Conservation (phyloP, 2,113 vertebrate species). For the Pedionomus torquatus region DNA sequence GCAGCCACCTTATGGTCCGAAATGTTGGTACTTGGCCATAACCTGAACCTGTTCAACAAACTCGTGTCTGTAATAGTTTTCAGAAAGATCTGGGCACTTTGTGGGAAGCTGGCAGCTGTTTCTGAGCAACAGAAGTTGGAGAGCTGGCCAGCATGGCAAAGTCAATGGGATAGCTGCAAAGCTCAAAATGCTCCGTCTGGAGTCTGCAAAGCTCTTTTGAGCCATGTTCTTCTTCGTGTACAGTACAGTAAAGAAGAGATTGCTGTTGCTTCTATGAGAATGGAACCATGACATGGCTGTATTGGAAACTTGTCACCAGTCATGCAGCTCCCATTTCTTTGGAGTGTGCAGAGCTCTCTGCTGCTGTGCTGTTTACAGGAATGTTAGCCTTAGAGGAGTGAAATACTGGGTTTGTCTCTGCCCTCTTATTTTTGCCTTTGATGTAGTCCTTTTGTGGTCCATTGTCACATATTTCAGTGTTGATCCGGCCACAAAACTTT, state of each 20-base stretch:
- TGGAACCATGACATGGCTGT: background rate
- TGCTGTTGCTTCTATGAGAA: background rate
- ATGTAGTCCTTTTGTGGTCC: background rate
- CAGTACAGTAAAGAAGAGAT: rapidly evolving
- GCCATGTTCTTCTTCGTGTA: rapidly evolving
- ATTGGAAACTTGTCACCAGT: background rate
- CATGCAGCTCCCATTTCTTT: background rate
- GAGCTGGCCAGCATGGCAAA: background rate
- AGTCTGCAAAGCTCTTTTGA: background rate
- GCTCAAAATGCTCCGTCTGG: background rate
- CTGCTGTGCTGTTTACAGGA: background rate
- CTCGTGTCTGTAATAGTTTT: background rate
- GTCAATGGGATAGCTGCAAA: background rate
- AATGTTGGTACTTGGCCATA: background rate
- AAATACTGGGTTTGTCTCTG: background rate
- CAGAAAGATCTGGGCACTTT: background rate
- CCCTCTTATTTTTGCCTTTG: background rate
- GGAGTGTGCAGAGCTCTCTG: background rate
- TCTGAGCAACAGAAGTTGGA: background rate
- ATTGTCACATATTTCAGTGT: background rate
- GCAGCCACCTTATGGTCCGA: background rate
- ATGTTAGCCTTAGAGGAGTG: background rate
- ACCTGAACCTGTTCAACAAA: background rate
- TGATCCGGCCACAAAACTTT: background rate
- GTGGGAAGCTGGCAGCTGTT: background rate